Base-by-base conservation (phyloP, 2,888 invertebrate species). In the Tenthredo amoena region DNA sequence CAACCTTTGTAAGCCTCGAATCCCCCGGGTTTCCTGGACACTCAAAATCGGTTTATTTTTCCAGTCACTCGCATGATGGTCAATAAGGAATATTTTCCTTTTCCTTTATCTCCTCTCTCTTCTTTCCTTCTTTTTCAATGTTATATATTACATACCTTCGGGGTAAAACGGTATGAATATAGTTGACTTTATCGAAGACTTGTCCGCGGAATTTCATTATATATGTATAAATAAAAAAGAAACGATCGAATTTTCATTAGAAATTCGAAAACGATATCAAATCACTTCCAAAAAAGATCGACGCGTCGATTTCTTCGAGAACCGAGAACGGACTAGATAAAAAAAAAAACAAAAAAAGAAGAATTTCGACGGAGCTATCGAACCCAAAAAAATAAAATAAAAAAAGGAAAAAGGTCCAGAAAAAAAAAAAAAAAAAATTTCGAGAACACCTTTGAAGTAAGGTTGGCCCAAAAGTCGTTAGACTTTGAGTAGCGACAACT, bases 1-100 rank as follows among this genome's bases (percentile, higher is more conserved):
- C 77, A 77, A 55, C 77, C 77, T 77, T 77, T 77, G 55, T 55
- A 55, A 77, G 18, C 34, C 50, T 55, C 50, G 31, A 37, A 77
- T 77, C 77, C 77, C 77, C n/a, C 77, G 77, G 18, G 77, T 74
- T 74, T 43, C 6, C 21, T 21, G n/a, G 26, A 50, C 26, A 50
- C 40, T 77, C 55, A n/a, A 50, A 47, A 47, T 26, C 31, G 18
- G 31, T 55, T 77, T 77, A 77, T 77, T 77, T 77, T 77, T 26
- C 77, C 40, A 43, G 21, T 74, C 12, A 55, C 50, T 47, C 77
- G 50, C 77, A 43, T 21, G 72, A 43, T 21, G 72, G 43, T 55
- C 77, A 31, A 77, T 77, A 77, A 50, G 15, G 55, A 55, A 47
- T 10, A 62, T 26, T 21, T 62, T 62, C 26, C 21, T 10, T 62